Evolutionary conservation across 2,797 vertebrate genomes (phyloP).

Genomic region (Balearica regulorum): DNA sequence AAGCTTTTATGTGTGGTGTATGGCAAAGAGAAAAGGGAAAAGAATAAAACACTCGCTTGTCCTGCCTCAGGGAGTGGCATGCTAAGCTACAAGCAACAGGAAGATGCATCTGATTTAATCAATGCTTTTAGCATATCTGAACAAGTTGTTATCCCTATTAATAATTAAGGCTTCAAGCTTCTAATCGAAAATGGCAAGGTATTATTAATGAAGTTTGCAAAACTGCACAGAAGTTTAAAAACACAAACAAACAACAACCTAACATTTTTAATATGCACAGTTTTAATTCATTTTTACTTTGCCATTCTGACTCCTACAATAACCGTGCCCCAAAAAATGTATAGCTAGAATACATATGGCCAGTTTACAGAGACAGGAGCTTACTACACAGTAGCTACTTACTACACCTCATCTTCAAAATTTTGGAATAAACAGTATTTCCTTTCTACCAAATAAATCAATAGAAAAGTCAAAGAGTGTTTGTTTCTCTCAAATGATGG

Average conservation of each 20-base stretch:
- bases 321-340: not conserved
- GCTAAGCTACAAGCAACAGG: not conserved
- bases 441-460: not conserved
- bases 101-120: not conserved
- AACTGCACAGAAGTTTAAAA: not conserved
- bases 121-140: not conserved
- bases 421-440: not conserved
- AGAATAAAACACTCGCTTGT: not conserved
- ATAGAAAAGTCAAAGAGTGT: not conserved
- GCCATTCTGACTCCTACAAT: not conserved
- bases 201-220: not conserved
- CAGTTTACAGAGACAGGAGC: not conserved
- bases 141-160: not conserved
- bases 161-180: not conserved
- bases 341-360: not conserved
- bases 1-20: not conserved
- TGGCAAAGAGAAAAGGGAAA: not conserved
- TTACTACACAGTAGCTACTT: not conserved
- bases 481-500: not conserved
- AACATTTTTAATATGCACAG: not conserved
- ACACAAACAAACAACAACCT: accelerated
- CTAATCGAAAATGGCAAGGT: not conserved
- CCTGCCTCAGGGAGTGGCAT: not conserved
- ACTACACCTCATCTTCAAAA: not conserved
- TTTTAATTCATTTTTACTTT: not conserved